Base-by-base conservation (phyloP, 92 coral and sea anemone species). In the Plumapathes pennacea region DNA sequence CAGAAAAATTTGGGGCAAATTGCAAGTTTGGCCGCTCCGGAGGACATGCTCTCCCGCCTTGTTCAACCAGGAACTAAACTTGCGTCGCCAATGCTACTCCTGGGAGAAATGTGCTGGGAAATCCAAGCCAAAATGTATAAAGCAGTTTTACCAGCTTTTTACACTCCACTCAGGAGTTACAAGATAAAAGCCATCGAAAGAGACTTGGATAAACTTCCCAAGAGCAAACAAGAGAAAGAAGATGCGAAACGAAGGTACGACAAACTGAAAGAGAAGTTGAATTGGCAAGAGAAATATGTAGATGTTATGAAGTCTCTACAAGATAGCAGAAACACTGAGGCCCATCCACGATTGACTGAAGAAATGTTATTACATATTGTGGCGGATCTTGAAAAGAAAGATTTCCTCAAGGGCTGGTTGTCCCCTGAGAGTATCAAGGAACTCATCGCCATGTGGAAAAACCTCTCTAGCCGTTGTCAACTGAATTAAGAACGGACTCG, bases 301-400 rank as follows among this genome's bases (percentile, higher is more conserved):
- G 74, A 75, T 15, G 62, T 55, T 0, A 75, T 75, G 82, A 75
- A 56, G 32, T 40, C 74, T 32, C 82, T 75, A 10, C 75, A 75
- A 30, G 82, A 57, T 0, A 65, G 68, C 45, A 43, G 69, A 13
- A 75, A 75, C 41, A 17, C 50, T 21, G 82, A 75, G 34, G 76
- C 82, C 0, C 82, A 75, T 57, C 82, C 75, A 5, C 67, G 8
- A 23, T 58, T 75, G 15, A 56, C 48, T 2, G 82, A 75, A 48
- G 75, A 65, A 4, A 17, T 43, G 1, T 38, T 75, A 2, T 25
- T 12, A 25, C 64, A 28, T 15, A 56, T 69, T 3, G 45, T 70
- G 10, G 68, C 55, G 41, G 11, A 54, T 17, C 34, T 65, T 23
- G 68, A 75, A 18, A 28, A 62, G 2, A 47, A 30, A 46, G 71